These are phyloP conservation scores for Heterotilapia buettikoferi DNA, from an alignment of 2,113 vertebrate genomes.

Conservation along the genomic window DNA sequence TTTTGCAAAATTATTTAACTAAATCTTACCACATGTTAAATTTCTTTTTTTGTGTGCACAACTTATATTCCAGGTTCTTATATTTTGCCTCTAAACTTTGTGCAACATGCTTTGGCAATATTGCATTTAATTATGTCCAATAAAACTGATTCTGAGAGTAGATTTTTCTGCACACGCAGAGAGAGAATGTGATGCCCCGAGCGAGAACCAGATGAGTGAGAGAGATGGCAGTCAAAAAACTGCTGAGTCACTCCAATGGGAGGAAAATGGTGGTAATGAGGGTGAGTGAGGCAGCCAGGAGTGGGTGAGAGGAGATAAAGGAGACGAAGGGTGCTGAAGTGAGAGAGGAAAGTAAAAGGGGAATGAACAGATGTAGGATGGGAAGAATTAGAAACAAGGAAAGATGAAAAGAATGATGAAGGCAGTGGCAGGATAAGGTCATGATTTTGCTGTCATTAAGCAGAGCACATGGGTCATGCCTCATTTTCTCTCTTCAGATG, in stretches of 20 bases:
- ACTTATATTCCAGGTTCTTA: not conserved
- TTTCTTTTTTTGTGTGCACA: not conserved
- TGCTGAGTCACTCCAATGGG: conserved; percentile 30
- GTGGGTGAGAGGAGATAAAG: not conserved
- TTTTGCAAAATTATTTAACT: not conserved
- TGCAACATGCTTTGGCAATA: not conserved
- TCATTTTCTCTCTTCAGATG: not conserved
- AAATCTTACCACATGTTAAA: not conserved
- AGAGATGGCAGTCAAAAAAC: not conserved
- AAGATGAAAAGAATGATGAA: not conserved
- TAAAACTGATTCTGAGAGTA: not conserved
- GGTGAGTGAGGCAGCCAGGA: not conserved
- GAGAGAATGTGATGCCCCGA: not conserved
- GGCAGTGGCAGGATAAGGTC: conserved; percentile 24
- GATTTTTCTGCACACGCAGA: not conserved
- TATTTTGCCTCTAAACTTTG: not conserved
- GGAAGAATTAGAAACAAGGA: not conserved
- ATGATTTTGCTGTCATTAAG: conserved; percentile 12
- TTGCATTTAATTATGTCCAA: not conserved
- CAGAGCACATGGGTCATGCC: conserved; percentile 27
- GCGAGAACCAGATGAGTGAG: conserved; percentile 17
- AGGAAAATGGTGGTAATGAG: conserved; percentile 17
- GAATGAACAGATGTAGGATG: not conserved
- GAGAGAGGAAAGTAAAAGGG: not conserved
- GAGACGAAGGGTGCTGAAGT: not conserved